Percentiles rank a stretch among this genome's conserved stretches.
Conservation (phyloP, 2,113 vertebrate species). For the Dascyllus trimaculatus region DNA sequence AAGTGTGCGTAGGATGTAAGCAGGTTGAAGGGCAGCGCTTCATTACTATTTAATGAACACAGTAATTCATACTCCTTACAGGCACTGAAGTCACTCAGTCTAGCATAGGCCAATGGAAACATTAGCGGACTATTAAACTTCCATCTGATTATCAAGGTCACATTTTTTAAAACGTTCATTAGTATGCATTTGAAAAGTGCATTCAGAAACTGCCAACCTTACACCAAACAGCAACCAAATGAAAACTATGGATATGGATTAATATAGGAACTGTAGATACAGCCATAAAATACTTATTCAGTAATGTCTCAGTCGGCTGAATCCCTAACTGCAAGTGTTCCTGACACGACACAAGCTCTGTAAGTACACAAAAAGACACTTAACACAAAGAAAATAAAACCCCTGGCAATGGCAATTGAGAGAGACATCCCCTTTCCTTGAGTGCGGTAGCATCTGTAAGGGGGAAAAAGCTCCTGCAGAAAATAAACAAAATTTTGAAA, state of each 20-base stretch:
- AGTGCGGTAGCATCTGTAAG: not conserved
- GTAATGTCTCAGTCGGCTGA: not conserved
- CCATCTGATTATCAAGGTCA: slow-evolving; percentile 43
- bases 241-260: not conserved
- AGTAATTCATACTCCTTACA: slow-evolving; percentile 48
- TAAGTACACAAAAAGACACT: not conserved
- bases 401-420: not conserved
- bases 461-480: not conserved
- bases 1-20: slow-evolving; percentile 33
- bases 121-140: slow-evolving; percentile 48
- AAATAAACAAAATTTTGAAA: not conserved
- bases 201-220: slow-evolving; percentile 14
- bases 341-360: not conserved
- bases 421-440: not conserved
- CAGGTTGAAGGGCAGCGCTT: slow-evolving; percentile 58
- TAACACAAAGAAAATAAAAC: not conserved
- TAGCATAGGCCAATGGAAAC: slow-evolving; percentile 26
- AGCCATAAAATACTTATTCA: not conserved
- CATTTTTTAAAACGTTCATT: slow-evolving; percentile 31
- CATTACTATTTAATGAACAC: slow-evolving; percentile 56
- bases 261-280: not conserved
- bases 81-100: slow-evolving; percentile 30
- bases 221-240: slow-evolving; percentile 10
- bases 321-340: not conserved
- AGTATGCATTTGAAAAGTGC: slow-evolving; percentile 26